These are phyloP conservation scores for Folsomia manolachei DNA, from an alignment of 2,888 invertebrate genomes.

Conservation along the genomic window DNA sequence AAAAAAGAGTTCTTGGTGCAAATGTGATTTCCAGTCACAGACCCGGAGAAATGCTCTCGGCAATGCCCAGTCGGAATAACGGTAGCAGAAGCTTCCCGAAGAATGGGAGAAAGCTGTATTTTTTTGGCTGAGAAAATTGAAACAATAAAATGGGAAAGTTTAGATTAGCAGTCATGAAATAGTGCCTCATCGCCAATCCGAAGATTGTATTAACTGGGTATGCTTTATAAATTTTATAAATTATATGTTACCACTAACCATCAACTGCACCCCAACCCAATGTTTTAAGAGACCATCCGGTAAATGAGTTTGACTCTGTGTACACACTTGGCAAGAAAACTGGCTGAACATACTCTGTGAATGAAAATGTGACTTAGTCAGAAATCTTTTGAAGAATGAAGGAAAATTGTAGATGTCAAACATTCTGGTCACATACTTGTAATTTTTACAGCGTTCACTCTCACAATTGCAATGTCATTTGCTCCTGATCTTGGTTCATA, in stretches of 20 bases:
- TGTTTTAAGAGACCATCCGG: slow-evolving; percentile 35
- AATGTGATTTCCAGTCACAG: slow-evolving; percentile 42
- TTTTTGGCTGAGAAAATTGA: slow-evolving; percentile 14
- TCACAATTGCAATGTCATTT: slow-evolving; percentile 44
- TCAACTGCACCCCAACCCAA: slow-evolving; percentile 44
- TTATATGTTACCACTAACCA: too few relatives aligned
- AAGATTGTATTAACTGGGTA: not conserved
- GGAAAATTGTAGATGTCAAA: too few relatives aligned
- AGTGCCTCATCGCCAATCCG: not conserved
- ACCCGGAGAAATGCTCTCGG: slow-evolving; percentile 31
- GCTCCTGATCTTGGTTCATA: slow-evolving; percentile 37
- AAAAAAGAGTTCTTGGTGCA: slow-evolving; percentile 33
- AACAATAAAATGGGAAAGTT: too few relatives aligned
- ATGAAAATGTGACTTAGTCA: not conserved
- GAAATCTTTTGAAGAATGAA: too few relatives aligned
- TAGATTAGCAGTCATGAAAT: too few relatives aligned
- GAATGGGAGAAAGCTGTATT: slow-evolving; percentile 34
- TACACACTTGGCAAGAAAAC: slow-evolving; percentile 43
- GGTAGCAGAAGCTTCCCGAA: slow-evolving; percentile 33
- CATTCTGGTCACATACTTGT: slow-evolving; percentile 27
- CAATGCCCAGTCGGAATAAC: slow-evolving; percentile 41
- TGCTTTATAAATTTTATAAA: slow-evolving; percentile 1
- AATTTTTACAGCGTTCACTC: slow-evolving; percentile 24
- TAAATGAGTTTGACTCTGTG: slow-evolving; percentile 38
- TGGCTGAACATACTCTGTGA: slow-evolving; percentile 42